Percentiles rank a stretch among this genome's conserved stretches.
These are phyloP conservation scores for Orchesella cincta DNA, from an alignment of 1,140 invertebrate species.

Conservation along the genomic window DNA sequence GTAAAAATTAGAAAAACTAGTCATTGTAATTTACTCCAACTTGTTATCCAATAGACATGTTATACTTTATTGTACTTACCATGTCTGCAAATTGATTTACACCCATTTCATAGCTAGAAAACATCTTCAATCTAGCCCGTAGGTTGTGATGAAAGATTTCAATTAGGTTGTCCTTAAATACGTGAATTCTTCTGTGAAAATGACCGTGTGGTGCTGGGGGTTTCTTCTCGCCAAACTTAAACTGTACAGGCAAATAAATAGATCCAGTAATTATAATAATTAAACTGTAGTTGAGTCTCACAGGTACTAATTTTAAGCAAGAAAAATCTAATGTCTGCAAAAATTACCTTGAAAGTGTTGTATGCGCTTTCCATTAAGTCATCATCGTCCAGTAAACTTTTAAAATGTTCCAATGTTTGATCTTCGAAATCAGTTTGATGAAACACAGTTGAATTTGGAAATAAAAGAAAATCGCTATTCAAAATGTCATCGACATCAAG, in stretches of 20 bases:
- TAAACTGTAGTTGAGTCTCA: not conserved
- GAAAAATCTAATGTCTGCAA: not conserved
- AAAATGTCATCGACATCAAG: not conserved
- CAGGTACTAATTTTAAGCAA: not conserved
- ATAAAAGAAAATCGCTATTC: not conserved
- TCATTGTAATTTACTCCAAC: not conserved
- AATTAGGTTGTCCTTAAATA: not conserved
- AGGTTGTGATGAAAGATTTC: constrained; percentile 15
- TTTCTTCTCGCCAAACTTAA: not conserved
- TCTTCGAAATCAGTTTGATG: not conserved
- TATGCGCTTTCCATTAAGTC: not conserved
- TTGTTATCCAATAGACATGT: not conserved
- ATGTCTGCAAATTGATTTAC: constrained; percentile 10
- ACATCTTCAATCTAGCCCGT: not conserved
- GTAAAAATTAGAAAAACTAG: not conserved
- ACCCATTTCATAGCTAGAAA: not conserved
- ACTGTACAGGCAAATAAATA: not conserved
- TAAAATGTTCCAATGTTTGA: not conserved
- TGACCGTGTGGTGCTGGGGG: not conserved
- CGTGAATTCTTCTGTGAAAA: not conserved
- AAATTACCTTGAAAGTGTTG: constrained; percentile 5
- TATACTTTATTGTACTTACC: not conserved
- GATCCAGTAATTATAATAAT: not conserved
- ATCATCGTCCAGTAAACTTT: not conserved
- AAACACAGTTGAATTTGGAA: not conserved